Evolutionary conservation across 2,888 invertebrate species (phyloP), one percentile per base, ranked within the genome.

Genomic region (Fragum fragum): DNA sequence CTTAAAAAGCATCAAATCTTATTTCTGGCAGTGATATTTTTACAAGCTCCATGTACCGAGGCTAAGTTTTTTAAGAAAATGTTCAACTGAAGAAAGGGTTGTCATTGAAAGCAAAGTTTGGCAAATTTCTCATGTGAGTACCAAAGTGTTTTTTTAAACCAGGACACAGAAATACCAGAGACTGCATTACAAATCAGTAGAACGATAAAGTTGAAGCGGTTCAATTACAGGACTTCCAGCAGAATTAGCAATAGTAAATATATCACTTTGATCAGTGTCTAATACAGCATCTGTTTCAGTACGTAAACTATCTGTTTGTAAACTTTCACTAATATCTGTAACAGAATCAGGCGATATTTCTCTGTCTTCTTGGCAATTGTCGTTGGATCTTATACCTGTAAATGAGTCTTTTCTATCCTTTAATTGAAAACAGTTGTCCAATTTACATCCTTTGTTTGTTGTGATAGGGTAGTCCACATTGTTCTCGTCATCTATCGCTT

Each of bases 311-410:
- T 83, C 83, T 7, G 83, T 80, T 55, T 79, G 82, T 55, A 85
- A 68, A 73, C 82, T 82, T 63, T 82, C 85, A 55, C 80, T 82
- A 47, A 82, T 73, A 76, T 85, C 85, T 21, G 85, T 82, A 16
- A 76, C 47, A 2, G 82, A 79, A 59, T 85, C 85, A 11, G 85
- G 85, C 1, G 85, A 85, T 36, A 82, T 72, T 39, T 81, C 78
- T 28, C 29, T 74, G 47, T 47, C 14, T n/a, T 47, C 47, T 47
- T 47, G 47, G n/a, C 16, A 47, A 14, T n/a, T 47, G 5, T 47
- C 47, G n/a, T 16, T 14, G 47, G 1, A 2, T n/a, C 61, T 29
- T 32, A 61, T n/a, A 36, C 23, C 32, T 18, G 39, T 23, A 18
- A 21, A 26, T 23, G 26, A 42, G 16, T 42, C 16, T 23, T 66